Evolutionary conservation across 2,888 invertebrate genomes (phyloP).

Genomic region (Melanargia galathea): DNA sequence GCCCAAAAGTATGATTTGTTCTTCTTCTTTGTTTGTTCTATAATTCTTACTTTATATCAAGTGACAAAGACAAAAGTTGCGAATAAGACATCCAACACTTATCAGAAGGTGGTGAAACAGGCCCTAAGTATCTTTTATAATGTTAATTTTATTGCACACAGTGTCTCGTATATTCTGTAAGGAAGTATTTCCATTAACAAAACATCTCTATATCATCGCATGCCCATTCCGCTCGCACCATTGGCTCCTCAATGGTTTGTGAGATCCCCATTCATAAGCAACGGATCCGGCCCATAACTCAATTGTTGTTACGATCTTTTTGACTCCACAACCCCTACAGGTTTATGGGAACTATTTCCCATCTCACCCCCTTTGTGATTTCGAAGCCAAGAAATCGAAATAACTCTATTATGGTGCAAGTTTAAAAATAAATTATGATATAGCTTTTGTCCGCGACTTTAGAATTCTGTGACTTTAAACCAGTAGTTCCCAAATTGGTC

Average conservation of each 20-base stretch:
- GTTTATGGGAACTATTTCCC: conserved; percentile 14
- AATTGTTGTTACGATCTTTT: conserved; percentile 37
- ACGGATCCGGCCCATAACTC: conserved; percentile 37
- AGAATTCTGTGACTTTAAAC: no score
- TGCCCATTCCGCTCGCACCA: conserved; percentile 30
- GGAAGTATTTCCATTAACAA: conserved; percentile 16
- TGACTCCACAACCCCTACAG: conserved; percentile 28
- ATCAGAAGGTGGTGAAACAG: no score
- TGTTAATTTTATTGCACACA: conserved; percentile 2
- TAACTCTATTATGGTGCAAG: background rate
- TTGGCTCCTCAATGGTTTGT: conserved; percentile 42
- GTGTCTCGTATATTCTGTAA: background rate
- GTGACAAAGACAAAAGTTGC: no score
- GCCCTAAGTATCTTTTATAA: background rate
- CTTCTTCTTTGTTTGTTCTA: no score
- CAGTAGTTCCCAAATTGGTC: no score
- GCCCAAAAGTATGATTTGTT: no score
- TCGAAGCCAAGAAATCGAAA: background rate
- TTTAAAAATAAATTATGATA: background rate
- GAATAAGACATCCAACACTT: no score
- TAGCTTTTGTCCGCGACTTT: no score
- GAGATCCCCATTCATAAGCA: conserved; percentile 38
- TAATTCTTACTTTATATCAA: no score
- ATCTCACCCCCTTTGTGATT: background rate
- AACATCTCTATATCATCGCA: conserved; percentile 30